Evolutionary conservation across 2,113 vertebrate species (phyloP), one percentile per base, ranked within the genome.

Genomic region (Eclectus roratus): DNA sequence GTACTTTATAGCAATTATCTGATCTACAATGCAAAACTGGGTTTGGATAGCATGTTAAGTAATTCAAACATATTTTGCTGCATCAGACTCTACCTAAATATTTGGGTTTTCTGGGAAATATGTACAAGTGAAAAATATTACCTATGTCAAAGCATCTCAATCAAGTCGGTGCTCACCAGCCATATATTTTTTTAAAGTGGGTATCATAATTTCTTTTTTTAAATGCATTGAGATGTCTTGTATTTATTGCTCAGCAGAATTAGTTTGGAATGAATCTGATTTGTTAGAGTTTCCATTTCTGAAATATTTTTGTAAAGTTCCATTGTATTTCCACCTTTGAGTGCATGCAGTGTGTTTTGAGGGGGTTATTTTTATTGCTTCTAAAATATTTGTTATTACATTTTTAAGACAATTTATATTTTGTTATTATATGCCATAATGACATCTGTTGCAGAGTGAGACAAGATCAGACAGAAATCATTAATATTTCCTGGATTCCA

Each of bases 401-500:
- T 71, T 97, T 96, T 95, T 52, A 94, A 92, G 37, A 7, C 60
- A 92, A 96, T 96, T 95, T 92, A 53, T 89, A 52, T 90, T 71
- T 85, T 95, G 44, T 56, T 80, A 78, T 95, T 77, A 53, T 85
- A 39, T 74, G 23, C 70, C 13, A 55, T 92, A 97, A 93, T 93
- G 80, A 41, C 44, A 85, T 94, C 80, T 95, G 33, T 91, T 96
- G 20, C 79, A 97, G 88, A 95, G 37, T 97, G 65, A 97, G 70
- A 92, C 53, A 94, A 56, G 70, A 91, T 44, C 63, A 94, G 70
- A 74, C 19, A 94, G 85, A 93, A 97, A 96, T 91, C 82, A 92
- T 94, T 97, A 96, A 58, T 92, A 88, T 93, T 96, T 96, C 61
- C 52, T 71, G 56, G 69, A 96, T 96, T 96, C 53, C 52, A 88